Evolutionary conservation across 2,113 vertebrate species (phyloP).

Genomic region (Apteryx mantelli): DNA sequence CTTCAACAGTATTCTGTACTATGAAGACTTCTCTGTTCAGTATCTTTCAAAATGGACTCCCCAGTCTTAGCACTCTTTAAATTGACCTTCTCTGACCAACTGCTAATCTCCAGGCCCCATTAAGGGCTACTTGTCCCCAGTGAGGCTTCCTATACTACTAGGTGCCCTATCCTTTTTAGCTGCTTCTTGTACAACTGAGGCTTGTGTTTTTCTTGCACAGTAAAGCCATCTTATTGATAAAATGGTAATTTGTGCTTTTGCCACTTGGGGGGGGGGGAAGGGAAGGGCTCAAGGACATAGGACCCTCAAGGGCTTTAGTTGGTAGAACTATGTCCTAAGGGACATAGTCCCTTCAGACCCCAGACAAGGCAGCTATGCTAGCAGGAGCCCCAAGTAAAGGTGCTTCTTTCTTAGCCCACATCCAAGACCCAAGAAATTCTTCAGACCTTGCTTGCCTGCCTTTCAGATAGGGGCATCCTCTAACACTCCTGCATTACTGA

Average conservation of each 20-base stretch:
- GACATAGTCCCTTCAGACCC: neutral
- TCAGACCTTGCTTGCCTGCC: neutral
- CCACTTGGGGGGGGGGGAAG: neutral
- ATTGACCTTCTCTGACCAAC: neutral
- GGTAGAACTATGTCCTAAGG: neutral
- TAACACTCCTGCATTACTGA: neutral
- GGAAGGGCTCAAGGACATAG: neutral
- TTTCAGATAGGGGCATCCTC: neutral
- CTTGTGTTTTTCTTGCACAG: rapidly evolving
- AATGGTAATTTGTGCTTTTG: neutral
- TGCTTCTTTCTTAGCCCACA: neutral
- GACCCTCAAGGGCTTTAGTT: neutral
- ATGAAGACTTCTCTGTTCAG: neutral
- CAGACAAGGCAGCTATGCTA: neutral
- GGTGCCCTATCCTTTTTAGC: neutral
- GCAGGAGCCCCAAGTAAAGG: neutral
- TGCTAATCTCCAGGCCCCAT: neutral
- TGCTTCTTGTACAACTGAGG: rapidly evolving
- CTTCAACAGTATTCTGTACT: neutral
- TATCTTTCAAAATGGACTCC: neutral
- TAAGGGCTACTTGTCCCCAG: neutral
- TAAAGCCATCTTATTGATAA: neutral
- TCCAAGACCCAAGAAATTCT: neutral
- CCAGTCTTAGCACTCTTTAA: neutral
- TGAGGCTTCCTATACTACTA: neutral